phyloP scores from a whole-genome alignment of 2,888 invertebrate genomes.

The Galerucella calmariensis region DNA sequence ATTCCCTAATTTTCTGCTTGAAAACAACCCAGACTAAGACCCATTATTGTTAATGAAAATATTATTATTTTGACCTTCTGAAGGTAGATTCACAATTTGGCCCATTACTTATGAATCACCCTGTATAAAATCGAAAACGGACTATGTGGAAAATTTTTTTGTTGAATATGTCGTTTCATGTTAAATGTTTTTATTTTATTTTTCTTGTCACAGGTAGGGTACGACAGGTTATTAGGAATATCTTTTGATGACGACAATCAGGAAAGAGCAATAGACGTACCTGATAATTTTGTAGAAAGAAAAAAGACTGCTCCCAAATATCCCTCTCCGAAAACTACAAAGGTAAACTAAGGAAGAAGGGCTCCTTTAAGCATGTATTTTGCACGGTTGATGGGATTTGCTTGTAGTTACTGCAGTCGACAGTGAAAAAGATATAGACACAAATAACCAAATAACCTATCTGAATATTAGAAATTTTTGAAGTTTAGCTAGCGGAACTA shows the following conservation, averaged over 20 bases:
- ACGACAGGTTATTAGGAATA: slow-evolving; percentile 62
- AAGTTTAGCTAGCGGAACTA: too few species aligned
- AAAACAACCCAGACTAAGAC: too few species aligned
- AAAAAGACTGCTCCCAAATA: slow-evolving; percentile 80
- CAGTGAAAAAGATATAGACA: too few species aligned
- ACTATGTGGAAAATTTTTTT: too few species aligned
- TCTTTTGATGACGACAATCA: slow-evolving; percentile 64
- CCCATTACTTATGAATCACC: too few species aligned
- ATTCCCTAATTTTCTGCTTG: too few species aligned
- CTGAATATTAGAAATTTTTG: too few species aligned
- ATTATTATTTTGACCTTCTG: too few species aligned
- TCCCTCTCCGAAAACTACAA: slow-evolving; percentile 66
- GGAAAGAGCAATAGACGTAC: slow-evolving; percentile 88
- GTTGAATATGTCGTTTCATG: too few species aligned
- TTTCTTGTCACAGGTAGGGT: slow-evolving; percentile 60
- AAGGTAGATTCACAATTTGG: too few species aligned
- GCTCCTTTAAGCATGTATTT: neutral
- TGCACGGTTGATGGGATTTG: neutral
- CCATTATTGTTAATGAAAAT: too few species aligned
- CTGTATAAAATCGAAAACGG: too few species aligned
- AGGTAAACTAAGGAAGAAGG: slow-evolving; percentile 50
- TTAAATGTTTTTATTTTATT: slow-evolving; percentile 16
- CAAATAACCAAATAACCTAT: neutral
- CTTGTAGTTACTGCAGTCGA: neutral
- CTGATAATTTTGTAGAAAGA: slow-evolving; percentile 86